Evolutionary conservation across 2,113 vertebrate genomes (phyloP).

Genomic region (Heterotis niloticus): DNA sequence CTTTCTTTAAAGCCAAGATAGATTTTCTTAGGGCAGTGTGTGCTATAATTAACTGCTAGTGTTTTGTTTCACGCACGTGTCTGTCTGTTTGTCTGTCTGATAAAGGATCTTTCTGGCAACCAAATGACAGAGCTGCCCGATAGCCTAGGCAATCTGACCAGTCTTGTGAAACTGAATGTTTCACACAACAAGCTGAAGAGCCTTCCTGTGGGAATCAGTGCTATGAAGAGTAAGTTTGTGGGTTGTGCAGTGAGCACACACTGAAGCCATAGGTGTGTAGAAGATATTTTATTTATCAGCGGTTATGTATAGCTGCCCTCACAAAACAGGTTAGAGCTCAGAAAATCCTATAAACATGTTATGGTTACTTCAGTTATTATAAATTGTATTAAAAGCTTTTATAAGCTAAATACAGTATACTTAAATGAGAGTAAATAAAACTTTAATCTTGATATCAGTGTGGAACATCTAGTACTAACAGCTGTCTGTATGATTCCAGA

Average conservation of each 20-base stretch:
- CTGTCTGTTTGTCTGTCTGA: constrained; percentile 35
- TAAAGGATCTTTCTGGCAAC: constrained; percentile 88
- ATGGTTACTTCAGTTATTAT: too few relatives aligned
- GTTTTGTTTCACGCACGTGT: constrained; percentile 23
- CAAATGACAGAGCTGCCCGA: constrained; percentile 67
- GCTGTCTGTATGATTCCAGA: too few relatives aligned
- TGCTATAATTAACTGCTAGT: constrained; percentile 10
- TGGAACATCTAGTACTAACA: too few relatives aligned
- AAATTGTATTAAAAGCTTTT: too few relatives aligned
- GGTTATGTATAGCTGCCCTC: too few relatives aligned
- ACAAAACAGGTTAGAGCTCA: too few relatives aligned
- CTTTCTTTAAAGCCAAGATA: not conserved
- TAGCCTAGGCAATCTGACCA: constrained; percentile 67
- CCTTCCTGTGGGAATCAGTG: constrained; percentile 75
- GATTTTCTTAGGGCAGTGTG: not conserved
- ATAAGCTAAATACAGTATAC: too few relatives aligned
- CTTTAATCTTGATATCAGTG: too few relatives aligned
- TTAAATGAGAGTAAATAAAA: too few relatives aligned
- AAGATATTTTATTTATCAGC: too few relatives aligned
- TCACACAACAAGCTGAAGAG: constrained; percentile 74
- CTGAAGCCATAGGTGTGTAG: not conserved
- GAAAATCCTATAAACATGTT: too few relatives aligned
- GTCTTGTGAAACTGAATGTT: constrained; percentile 74
- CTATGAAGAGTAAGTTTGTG: constrained; percentile 75
- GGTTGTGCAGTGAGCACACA: not conserved